Evolutionary conservation across 2,888 invertebrate genomes (phyloP), one percentile per base, ranked within the genome.

Genomic region (Siphonodentalium dalli): DNA sequence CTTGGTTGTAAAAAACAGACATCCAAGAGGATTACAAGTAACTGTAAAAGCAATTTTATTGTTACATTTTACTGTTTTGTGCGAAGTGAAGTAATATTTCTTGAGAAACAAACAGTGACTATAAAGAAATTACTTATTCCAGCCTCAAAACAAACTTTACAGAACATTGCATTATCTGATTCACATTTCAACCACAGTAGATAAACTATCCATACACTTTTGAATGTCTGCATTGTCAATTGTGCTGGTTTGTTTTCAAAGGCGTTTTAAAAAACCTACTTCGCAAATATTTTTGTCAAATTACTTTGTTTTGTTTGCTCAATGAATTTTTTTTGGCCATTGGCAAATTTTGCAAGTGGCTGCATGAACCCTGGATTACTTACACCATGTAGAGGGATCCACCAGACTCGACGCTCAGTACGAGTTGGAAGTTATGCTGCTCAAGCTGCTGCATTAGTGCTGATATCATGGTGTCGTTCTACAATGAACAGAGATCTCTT

Each of bases 351-450:
- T n/a, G n/a, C n/a, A n/a, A n/a, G n/a, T n/a, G n/a, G n/a, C n/a
- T n/a, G 24, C 23, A n/a, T 26, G 13, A 20, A 24, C 26, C 26
- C n/a, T 39, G 9, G n/a, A 39, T 20, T 24, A 71, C 77, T 77
- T 75, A 87, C 86, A 77, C 78, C 6, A 91, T 84, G 49, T 88
- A 87, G 41, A 87, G 86, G n/a, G n/a, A n/a, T 1, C 86, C 86
- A 0, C 92, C 92, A 1, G 91, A 89, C 28, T 89, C 87, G 38
- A 93, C 82, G 66, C 90, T 88, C 4, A 93, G 77, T 44, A 90
- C 84, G 39, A 89, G 81, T 78, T 91, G 89, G 69, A 89, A 91
- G 55, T 85, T 85, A 68, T 89, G 88, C 21, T 84, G 83, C 46
- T 87, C 80, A 29, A 93, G 77, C 73, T 90, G 84, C 47, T 86